Evolutionary conservation across 2,797 vertebrate species (phyloP).

Genomic region (Acanthornis magna): DNA sequence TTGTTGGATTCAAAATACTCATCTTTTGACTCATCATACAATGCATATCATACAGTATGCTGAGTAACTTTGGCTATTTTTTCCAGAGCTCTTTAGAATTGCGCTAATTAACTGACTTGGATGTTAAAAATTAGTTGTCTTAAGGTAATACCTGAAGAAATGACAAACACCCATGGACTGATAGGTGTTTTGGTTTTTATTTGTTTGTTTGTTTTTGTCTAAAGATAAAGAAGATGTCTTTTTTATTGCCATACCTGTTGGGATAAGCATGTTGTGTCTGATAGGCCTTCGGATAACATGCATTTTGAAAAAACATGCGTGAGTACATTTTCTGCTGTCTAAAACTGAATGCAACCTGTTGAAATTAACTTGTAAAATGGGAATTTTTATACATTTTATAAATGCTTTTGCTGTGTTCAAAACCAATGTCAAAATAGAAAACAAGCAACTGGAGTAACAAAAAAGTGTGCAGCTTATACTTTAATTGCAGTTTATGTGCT

Average conservation of each 20-base stretch:
- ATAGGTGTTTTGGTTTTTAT: neutral
- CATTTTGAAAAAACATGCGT: constrained; percentile 62
- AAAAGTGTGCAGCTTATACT: neutral
- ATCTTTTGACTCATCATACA: neutral
- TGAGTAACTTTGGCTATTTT: neutral
- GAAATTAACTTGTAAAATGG: neutral
- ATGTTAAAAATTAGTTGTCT: neutral
- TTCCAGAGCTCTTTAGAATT: neutral
- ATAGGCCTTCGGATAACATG: constrained; percentile 49
- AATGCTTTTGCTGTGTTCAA: neutral
- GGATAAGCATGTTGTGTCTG: constrained; percentile 65
- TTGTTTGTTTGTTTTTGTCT: neutral
- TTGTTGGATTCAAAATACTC: neutral
- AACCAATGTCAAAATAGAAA: neutral
- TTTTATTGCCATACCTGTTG: constrained; percentile 31
- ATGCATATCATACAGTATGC: neutral
- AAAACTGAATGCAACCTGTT: neutral
- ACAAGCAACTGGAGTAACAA: neutral
- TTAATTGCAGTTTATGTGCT: neutral
- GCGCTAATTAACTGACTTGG: neutral
- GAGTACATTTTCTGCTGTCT: constrained; percentile 34
- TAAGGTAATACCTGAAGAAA: neutral
- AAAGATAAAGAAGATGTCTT: constrained; percentile 66
- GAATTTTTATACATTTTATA: neutral
- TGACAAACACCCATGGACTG: neutral